Base-by-base conservation (phyloP, 2,113 vertebrate genomes). In the Thalassoma bifasciatum region DNA sequence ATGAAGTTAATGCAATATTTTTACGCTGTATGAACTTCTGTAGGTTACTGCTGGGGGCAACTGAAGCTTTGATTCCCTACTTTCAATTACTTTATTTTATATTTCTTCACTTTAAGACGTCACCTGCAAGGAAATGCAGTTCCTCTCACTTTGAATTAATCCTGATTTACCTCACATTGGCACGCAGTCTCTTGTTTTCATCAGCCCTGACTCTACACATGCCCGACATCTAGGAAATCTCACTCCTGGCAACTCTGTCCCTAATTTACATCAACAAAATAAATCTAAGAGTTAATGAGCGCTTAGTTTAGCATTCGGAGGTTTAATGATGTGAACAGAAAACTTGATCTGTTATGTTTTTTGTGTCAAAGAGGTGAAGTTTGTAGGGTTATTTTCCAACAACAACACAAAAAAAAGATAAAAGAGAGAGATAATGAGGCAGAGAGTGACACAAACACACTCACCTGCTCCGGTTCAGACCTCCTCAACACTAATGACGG, bases 401-500 rank as follows among this genome's bases (percentile, higher is more conserved):
- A 44, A 66, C 77, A 81, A 53, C 26, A 81, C 69, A 56, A 24
- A 50, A 53, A 36, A 42, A 8, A n/a, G 58, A 46, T 57, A 34
- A 52, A 46, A 56, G 37, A 54, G 52, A 52, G 61, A 52, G 67
- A 84, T 72, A 51, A 70, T 9, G 54, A 77, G 70, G 50, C 19
- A 38, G 26, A 56, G 54, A 68, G 26, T 38, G n/a, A 62, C 69
- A 57, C 26, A 70, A 37, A 74, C 40, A 69, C 59, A 66, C 85
- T 80, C 82, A 87, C 83, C 87, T 89, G 87, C 82, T 75, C 67
- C 10, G 0, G 69, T 84, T 81, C 72, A 22, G 66, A 65, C 69
- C 57, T 60, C 14, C 89, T 83, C 80, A 80, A 70, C 75, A 77
- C 86, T 90, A 90, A 90, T 92, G 79, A 83, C 75, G 79, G 84